Conservation (phyloP, 2,113 vertebrate species). For the Zapornia atra region DNA sequence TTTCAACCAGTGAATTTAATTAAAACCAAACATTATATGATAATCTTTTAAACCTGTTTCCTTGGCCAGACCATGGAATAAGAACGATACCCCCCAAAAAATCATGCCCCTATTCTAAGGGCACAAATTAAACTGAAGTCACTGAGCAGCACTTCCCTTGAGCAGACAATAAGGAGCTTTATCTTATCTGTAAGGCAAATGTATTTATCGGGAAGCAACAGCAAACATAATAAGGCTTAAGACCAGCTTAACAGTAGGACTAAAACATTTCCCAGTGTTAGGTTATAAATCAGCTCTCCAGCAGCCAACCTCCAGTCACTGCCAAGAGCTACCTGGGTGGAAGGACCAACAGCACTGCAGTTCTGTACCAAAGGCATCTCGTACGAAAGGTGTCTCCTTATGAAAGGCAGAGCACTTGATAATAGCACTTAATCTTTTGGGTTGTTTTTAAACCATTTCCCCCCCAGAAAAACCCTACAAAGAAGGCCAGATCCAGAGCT, state of each 20-base stretch:
- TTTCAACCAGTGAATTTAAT: slow-evolving; percentile 19
- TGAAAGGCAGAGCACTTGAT: no score
- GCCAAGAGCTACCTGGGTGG: neutral
- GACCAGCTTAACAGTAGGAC: neutral
- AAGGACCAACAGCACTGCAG: neutral
- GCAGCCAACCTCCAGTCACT: neutral
- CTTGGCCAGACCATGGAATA: neutral
- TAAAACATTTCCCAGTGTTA: neutral
- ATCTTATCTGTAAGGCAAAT: slow-evolving; percentile 10
- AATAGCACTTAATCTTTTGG: neutral
- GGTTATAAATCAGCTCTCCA: neutral
- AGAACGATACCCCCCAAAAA: neutral
- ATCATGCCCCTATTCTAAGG: neutral
- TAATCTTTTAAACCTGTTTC: slow-evolving; percentile 33
- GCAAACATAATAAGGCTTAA: slow-evolving; percentile 5
- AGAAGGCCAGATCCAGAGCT: neutral
- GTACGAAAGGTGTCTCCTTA: no score
- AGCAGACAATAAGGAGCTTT: neutral
- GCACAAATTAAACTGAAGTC: neutral
- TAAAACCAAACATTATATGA: slow-evolving; percentile 2
- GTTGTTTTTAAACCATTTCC: neutral
- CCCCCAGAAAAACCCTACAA: neutral
- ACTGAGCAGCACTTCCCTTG: neutral
- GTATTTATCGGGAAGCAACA: neutral
- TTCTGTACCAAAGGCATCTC: neutral